These are phyloP conservation scores for Pandemis cinnamomeana DNA, from an alignment of 2,888 invertebrate species.

Conservation along the genomic window DNA sequence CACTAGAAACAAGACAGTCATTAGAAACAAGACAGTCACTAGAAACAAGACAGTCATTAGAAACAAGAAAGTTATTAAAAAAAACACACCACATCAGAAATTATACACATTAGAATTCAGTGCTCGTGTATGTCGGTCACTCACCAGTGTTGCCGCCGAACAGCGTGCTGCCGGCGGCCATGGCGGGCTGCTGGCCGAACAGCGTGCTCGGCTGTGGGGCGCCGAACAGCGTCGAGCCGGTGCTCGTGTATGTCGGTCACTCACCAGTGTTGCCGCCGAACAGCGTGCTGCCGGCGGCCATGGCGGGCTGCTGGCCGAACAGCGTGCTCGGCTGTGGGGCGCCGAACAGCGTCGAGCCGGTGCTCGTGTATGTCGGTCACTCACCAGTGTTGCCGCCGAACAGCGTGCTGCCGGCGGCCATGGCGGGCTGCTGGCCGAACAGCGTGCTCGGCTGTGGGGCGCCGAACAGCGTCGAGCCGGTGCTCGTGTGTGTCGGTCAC, in stretches of 20 bases:
- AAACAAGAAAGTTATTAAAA: no score
- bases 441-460: no score
- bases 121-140: background rate
- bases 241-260: slow-evolving; percentile 45
- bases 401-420: no score
- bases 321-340: slow-evolving; percentile 80
- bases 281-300: slow-evolving; percentile 83
- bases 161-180: slow-evolving; percentile 83
- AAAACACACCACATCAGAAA: background rate
- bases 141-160: slow-evolving; percentile 78
- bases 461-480: no score
- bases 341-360: slow-evolving; percentile 64
- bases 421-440: no score
- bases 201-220: slow-evolving; percentile 80
- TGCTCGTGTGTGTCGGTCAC: no score
- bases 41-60: no score
- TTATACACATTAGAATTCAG: no score
- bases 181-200: slow-evolving; percentile 86
- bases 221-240: slow-evolving; percentile 64
- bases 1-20: no score
- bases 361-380: slow-evolving; percentile 45
- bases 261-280: slow-evolving; percentile 78
- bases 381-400: no score
- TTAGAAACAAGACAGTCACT: no score
- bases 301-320: slow-evolving; percentile 86